Percentiles rank a stretch among this genome's conserved stretches.
Evolutionary conservation across 2,888 invertebrate species (phyloP).

Genomic region (Clepsis dumicolana): DNA sequence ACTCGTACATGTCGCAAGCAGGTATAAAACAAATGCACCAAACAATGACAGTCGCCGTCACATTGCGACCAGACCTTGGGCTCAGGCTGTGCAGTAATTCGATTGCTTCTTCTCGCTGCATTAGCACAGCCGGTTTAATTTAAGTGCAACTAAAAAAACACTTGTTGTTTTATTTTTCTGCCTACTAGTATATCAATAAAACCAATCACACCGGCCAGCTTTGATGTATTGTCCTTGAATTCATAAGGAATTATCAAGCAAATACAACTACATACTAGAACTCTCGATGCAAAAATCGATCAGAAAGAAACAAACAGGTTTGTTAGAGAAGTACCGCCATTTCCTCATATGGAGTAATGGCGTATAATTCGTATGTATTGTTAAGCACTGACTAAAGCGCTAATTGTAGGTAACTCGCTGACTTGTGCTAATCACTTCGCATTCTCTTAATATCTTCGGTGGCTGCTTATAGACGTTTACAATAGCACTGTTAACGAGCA

Average conservation of each 20-base stretch:
- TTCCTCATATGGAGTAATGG: conserved; percentile 59
- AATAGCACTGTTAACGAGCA: conserved; percentile 37
- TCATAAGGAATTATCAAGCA: conserved; percentile 33
- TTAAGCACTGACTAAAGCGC: conserved; percentile 64
- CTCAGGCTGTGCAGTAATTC: conserved; percentile 13
- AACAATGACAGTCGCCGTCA: conserved; percentile 1
- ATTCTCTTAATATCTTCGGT: conserved; percentile 58
- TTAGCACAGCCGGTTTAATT: conserved; percentile 1
- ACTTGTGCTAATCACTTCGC: conserved; percentile 68
- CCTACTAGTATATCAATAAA: background rate
- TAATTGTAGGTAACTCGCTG: conserved; percentile 67
- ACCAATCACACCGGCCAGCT: background rate
- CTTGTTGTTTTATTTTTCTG: conserved; percentile 4
- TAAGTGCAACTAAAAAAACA: background rate
- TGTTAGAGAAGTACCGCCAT: conserved; percentile 56
- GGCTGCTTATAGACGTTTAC: conserved; percentile 28
- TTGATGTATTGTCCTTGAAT: conserved; percentile 16
- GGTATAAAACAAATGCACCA: conserved; percentile 2
- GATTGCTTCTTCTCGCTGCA: conserved; percentile 20
- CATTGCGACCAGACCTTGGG: conserved; percentile 6
- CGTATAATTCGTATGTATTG: conserved; percentile 45
- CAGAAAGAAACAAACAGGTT: conserved; percentile 46
- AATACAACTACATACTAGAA: conserved; percentile 27
- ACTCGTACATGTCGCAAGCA: background rate
- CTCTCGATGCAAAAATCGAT: conserved; percentile 18